Evolutionary conservation across 2,888 invertebrate genomes (phyloP), one percentile per base, ranked within the genome.

Genomic region (Scelioninae gen. 2): DNA sequence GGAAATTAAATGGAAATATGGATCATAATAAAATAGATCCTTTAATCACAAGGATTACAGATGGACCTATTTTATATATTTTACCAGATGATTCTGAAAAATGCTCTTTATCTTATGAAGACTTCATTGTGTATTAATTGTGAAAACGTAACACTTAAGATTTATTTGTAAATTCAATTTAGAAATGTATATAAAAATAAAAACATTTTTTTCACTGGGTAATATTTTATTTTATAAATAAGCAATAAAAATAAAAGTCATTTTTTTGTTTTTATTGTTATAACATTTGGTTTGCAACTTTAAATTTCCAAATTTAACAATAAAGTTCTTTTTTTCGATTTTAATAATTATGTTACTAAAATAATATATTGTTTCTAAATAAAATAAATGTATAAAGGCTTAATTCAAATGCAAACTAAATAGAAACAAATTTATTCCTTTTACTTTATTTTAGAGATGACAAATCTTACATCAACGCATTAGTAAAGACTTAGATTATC

Each of bases 11-110:
- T 7, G 75, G 77, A 1, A 83, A 85, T 74, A 80, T 89, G 18
- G 80, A 86, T 50, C 74, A 78, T 18, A 88, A 88, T 78, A 84
- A 81, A 71, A 84, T 89, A 74, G 76, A 82, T 70, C 86, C 89
- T 2, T 78, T 89, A n/a, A 81, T 88, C 68, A 86, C 87, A 6
- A 85, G 89, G 78, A 84, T 89, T 41, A 86, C 87, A 1, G 83
- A 83, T 70, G 86, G 85, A 28, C 80, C 82, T 31, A 78, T 86
- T 58, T 75, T 87, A 65, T 78, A 76, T 33, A 74, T 87, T 25
- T 65, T 68, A 37, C 78, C 84, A 16, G 84, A 84, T 18, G 4
- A 41, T 11, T 43, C 11, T 19, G 6, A 9, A 43, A 19, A 19
- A 19, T 43, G 43, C 19, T n/a, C 43, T 37, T 11, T 37, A 5